Evolutionary conservation across 2,113 vertebrate species (phyloP), one percentile per base, ranked within the genome.

Genomic region (Gasterosteus nipponicus): DNA sequence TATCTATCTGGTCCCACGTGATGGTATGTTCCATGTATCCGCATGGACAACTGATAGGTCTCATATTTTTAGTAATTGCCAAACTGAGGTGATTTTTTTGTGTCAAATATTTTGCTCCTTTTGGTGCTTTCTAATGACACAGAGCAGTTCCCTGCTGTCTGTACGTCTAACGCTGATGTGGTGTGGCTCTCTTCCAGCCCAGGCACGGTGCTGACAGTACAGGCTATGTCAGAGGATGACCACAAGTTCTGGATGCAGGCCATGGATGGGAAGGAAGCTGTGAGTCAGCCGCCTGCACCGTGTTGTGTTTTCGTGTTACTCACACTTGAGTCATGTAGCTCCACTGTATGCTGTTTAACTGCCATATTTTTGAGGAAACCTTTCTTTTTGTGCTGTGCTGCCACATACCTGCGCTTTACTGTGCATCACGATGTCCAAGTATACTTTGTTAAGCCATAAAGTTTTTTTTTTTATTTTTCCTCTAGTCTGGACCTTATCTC

Each of bases 201-300:
- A 10, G 96, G 96, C 0, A 92, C 92, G 22, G 88, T 96, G 46
- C 77, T 98, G 73, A 99, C 97, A 14, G 92, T 99, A 86, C 98
- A 99, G 86, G 95, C 97, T 0, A 93, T 98, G 80, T 99, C 97
- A 1, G 97, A 99, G 85, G 96, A 98, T 74, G 96, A 99, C 86
- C 93, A 96, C 73, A 97, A 92, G 77, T 94, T 95, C 71, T 99
- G 98, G 98, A 94, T 99, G 93, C 97, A 97, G 87, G 96, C 96
- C 44, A 95, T 99, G 95, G 97, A 96, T 79, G 97, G 97, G 87
- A 99, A 97, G 91, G 98, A 98, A 85, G 93, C 95, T 80, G 98
- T 99, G 95, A 96, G 96, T 83, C 33, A 85, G 33, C 58, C 3
- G 29, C 51, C 69, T 84, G 22, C 10, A 74, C 49, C 62, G 16